phyloP scores from a whole-genome alignment of 2,888 invertebrate species.

The Endomychus coccineus region DNA sequence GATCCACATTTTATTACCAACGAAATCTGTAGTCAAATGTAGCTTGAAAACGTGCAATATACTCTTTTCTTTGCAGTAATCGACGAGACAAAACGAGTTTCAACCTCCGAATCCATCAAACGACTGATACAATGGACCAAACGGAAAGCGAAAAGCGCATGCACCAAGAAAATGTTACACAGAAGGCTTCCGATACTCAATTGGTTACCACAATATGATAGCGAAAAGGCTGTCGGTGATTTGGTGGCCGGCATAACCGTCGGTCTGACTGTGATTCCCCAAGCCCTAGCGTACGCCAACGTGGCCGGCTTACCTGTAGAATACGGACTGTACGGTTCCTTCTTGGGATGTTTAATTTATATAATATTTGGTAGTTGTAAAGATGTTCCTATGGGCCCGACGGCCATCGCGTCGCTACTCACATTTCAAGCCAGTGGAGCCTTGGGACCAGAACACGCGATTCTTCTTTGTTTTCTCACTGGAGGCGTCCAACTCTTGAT shows the following conservation, averaged over 20 bases:
- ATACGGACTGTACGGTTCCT: constrained; percentile 92
- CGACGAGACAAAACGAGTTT: constrained; percentile 28
- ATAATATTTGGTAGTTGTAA: constrained; percentile 86
- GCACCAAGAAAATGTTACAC: constrained; percentile 65
- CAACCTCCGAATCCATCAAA: constrained; percentile 38
- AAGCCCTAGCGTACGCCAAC: constrained; percentile 64
- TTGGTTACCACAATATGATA: constrained; percentile 77
- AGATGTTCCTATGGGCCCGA: constrained; percentile 88
- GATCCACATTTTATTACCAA: too few species aligned
- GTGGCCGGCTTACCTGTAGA: constrained; percentile 56
- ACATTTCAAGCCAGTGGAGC: constrained; percentile 71
- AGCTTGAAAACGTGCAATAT: neutral
- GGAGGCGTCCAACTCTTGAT: constrained; percentile 71
- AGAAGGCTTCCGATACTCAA: constrained; percentile 65
- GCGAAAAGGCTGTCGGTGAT: constrained; percentile 76
- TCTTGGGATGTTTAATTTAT: constrained; percentile 85
- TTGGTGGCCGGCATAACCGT: constrained; percentile 87
- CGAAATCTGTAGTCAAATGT: constrained; percentile 9
- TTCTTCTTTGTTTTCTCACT: constrained; percentile 65
- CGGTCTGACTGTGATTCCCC: constrained; percentile 88
- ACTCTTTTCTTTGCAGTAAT: constrained; percentile 26
- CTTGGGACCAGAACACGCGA: constrained; percentile 58
- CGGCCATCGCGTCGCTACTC: constrained; percentile 82
- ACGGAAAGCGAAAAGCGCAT: constrained; percentile 44
- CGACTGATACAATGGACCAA: constrained; percentile 39